Conservation (phyloP, 64 coral and sea anemone genomes). For the Cladopsammia gracilis region DNA sequence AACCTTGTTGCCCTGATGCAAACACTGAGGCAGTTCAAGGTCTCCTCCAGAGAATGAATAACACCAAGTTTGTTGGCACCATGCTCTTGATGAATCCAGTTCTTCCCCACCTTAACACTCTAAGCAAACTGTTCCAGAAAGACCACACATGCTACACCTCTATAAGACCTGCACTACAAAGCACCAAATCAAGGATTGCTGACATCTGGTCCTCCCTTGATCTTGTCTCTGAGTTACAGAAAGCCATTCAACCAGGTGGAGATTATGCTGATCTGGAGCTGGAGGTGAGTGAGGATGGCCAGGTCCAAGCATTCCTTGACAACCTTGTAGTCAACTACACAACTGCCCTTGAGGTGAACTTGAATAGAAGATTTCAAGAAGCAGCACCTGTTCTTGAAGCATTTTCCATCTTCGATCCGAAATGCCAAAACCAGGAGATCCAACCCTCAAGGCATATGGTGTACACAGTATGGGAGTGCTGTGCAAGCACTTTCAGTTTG, state of each 20-base stretch:
- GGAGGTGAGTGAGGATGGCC: conserved; percentile 28
- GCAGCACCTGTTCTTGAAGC: conserved; percentile 38
- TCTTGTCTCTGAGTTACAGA: conserved; percentile 29
- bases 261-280: conserved; percentile 34
- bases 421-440: conserved; percentile 9
- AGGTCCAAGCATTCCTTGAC: conserved; percentile 18
- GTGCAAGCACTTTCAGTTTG: conserved; percentile 62
- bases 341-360: conserved; percentile 42
- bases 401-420: conserved; percentile 61
- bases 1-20: conserved; percentile 64
- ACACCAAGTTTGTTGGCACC: conserved; percentile 69
- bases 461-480: conserved; percentile 38
- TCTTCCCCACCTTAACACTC: conserved; percentile 63
- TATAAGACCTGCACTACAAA: conserved; percentile 58
- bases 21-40: conserved; percentile 59
- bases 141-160: conserved; percentile 65
- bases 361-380: conserved; percentile 43
- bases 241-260: conserved; percentile 37
- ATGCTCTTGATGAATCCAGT: conserved; percentile 67
- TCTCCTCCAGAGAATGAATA: conserved; percentile 63
- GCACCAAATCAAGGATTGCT: conserved; percentile 48
- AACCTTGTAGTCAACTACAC: conserved; percentile 58
- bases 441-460: conserved; percentile 54
- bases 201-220: conserved; percentile 16
- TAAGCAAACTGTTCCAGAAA: conserved; percentile 71